Evolutionary conservation across 2,888 invertebrate genomes (phyloP).

Genomic region (Julus scandinavius): DNA sequence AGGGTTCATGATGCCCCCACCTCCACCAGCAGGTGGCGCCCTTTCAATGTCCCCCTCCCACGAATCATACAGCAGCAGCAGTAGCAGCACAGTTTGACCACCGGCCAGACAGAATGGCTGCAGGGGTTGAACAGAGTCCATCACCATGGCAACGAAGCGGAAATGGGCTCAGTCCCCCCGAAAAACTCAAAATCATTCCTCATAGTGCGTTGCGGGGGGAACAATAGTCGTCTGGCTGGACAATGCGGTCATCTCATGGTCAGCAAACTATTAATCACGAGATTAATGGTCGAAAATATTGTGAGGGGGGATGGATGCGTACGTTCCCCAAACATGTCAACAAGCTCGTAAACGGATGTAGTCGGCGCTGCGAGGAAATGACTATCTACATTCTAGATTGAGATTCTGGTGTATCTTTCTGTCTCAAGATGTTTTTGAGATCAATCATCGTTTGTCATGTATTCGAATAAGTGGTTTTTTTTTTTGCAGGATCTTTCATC

Average conservation of each 20-base stretch:
- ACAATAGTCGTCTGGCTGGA: slow-evolving; percentile 27
- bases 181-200: slow-evolving; percentile 12
- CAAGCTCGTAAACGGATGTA: not conserved
- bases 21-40: not conserved
- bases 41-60: not conserved
- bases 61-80: too few species aligned
- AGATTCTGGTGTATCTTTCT: too few species aligned
- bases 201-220: not conserved
- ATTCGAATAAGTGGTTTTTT: too few species aligned
- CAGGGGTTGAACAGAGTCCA: slow-evolving; percentile 33
- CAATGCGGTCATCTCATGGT: slow-evolving; percentile 31
- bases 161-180: slow-evolving; percentile 34
- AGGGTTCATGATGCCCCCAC: not conserved
- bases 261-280: slow-evolving; percentile 15
- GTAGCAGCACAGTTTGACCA: slow-evolving; percentile 29
- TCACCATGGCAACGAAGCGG: slow-evolving; percentile 5
- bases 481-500: too few species aligned
- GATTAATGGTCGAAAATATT: not conserved
- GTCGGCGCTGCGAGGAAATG: not conserved
- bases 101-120: not conserved
- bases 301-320: not conserved
- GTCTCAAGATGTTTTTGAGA: too few species aligned
- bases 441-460: too few species aligned
- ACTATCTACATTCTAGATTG: too few species aligned
- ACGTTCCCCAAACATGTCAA: not conserved